These are phyloP conservation scores for Grammomys dolichurus DNA, from an alignment of 2,113 vertebrate genomes.

Conservation along the genomic window DNA sequence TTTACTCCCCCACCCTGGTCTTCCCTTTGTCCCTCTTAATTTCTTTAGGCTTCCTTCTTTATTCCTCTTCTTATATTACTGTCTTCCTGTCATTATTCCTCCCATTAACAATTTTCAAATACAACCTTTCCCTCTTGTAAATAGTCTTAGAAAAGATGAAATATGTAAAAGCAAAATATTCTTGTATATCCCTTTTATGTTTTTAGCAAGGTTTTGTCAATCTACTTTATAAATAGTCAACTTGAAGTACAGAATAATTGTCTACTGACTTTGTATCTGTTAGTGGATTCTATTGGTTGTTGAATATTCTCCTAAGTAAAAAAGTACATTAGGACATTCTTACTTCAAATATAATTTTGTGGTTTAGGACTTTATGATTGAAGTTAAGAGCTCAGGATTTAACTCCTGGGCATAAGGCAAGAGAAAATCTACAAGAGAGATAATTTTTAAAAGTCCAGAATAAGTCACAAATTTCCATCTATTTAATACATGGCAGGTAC, in stretches of 20 bases:
- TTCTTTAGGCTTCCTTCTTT: background rate
- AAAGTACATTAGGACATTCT: background rate
- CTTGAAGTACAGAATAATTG: background rate
- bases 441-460: background rate
- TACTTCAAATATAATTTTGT: background rate
- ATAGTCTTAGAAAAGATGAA: background rate
- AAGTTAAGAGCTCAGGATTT: background rate
- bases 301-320: background rate
- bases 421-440: background rate
- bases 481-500: background rate
- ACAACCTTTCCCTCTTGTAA: background rate
- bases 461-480: background rate
- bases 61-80: rapidly evolving
- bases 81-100: background rate
- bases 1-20: background rate
- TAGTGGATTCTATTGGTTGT: background rate
- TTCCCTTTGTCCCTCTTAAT: no score
- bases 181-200: background rate
- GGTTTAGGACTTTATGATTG: background rate
- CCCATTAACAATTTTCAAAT: background rate
- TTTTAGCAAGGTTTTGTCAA: background rate
- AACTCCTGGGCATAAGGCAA: background rate
- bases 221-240: background rate
- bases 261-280: background rate
- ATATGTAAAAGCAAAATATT: background rate